Conservation (phyloP, 1,140 invertebrate species). For the Onthophagus taurus region DNA sequence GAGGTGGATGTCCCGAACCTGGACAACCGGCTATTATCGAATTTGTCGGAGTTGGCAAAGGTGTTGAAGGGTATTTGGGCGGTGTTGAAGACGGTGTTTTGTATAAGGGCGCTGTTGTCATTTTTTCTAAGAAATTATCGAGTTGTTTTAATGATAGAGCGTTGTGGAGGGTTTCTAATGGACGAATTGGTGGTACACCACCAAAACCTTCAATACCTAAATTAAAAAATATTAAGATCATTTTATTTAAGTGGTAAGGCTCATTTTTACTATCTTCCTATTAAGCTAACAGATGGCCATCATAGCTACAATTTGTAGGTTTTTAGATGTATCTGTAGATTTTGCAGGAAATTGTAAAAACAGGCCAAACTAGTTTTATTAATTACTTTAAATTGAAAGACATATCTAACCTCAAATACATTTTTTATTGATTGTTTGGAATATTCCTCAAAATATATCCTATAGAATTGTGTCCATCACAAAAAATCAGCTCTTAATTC, state of each 20-base stretch:
- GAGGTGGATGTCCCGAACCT: constrained; percentile 22
- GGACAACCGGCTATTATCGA: constrained; percentile 5
- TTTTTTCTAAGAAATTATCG: constrained; percentile 76
- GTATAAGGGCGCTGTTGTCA: constrained; percentile 60
- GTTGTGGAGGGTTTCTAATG: constrained; percentile 92
- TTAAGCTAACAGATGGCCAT: too few species aligned
- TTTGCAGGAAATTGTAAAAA: too few species aligned
- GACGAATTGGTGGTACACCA: constrained; percentile 85
- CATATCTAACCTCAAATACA: too few species aligned
- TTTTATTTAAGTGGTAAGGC: background rate
- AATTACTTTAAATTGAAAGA: too few species aligned
- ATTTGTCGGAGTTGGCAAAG: constrained; percentile 38
- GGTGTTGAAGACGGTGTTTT: constrained; percentile 62
- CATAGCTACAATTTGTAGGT: too few species aligned
- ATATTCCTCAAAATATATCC: too few species aligned
- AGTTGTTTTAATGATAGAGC: constrained; percentile 83
- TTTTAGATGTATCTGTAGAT: too few species aligned
- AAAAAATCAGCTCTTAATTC: too few species aligned
- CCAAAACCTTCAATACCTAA: constrained; percentile 71
- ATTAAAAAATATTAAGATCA: constrained; percentile 10
- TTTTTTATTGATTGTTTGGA: too few species aligned
- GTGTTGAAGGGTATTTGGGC: constrained; percentile 50
- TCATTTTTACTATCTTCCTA: too few species aligned
- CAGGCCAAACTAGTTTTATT: too few species aligned
- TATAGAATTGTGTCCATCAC: too few species aligned